Evolutionary conservation across 2,888 invertebrate genomes (phyloP).

Genomic region (Rhaphigaster nebulosa): DNA sequence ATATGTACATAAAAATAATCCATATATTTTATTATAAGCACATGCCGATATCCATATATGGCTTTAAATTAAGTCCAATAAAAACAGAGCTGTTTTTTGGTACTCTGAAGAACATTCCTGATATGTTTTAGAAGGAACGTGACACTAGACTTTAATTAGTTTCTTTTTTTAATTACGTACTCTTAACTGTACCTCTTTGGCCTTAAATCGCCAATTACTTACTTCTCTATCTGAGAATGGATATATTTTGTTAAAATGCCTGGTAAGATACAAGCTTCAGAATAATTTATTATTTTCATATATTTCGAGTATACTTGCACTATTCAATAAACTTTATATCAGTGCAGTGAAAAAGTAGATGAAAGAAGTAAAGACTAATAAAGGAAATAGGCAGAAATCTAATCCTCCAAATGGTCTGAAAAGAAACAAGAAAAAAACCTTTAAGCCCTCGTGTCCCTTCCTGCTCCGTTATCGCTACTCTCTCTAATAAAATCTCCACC

Average conservation of each 20-base stretch:
- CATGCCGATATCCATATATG: too few species aligned
- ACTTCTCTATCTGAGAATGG: too few species aligned
- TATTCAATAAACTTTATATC: not conserved
- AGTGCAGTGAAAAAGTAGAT: not conserved
- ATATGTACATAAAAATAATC: too few species aligned
- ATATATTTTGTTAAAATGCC: too few species aligned
- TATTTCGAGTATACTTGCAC: not conserved
- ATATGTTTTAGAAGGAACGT: not conserved
- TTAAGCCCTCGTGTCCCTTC: not conserved
- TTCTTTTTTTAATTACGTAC: not conserved
- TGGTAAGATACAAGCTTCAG: too few species aligned
- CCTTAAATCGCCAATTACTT: too few species aligned
- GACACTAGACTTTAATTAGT: not conserved
- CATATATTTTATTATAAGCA: too few species aligned
- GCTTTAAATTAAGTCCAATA: not conserved
- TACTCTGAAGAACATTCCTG: not conserved
- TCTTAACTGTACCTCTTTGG: not conserved
- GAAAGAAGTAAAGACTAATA: not conserved
- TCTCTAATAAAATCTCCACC: not conserved
- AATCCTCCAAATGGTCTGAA: not conserved
- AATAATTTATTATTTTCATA: not conserved
- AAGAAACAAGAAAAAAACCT: not conserved
- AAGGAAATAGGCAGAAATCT: not conserved
- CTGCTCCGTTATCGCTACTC: not conserved
- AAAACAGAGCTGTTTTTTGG: not conserved